Evolutionary conservation across 2,113 vertebrate species (phyloP).

Genomic region (Forbesichthys papilliferus): DNA sequence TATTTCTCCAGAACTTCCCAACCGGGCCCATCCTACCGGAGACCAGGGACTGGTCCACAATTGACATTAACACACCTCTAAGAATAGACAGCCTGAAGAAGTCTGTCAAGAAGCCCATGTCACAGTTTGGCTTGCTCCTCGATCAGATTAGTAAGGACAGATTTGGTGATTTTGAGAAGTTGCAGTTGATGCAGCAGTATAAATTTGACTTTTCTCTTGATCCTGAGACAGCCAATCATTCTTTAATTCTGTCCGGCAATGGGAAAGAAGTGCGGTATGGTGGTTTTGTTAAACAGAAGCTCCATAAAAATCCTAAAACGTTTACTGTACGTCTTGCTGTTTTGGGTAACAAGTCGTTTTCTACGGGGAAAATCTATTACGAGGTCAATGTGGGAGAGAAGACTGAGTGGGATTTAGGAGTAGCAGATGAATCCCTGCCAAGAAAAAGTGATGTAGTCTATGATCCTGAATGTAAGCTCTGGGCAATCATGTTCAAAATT

Average conservation of each 20-base stretch:
- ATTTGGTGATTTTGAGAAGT: neutral
- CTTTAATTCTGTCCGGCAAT: constrained; percentile 33
- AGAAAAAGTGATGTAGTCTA: neutral
- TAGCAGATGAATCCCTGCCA: constrained; percentile 32
- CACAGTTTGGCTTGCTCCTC: constrained; percentile 22
- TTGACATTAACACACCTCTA: constrained; percentile 5
- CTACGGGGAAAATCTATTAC: constrained; percentile 45
- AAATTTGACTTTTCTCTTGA: constrained; percentile 37
- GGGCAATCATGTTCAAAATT: constrained; percentile 47
- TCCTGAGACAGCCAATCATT: constrained; percentile 33
- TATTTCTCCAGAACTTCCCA: constrained; percentile 31
- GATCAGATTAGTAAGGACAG: constrained; percentile 16
- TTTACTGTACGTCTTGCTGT: constrained; percentile 36
- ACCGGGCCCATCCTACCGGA: neutral
- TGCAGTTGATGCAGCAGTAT: constrained; percentile 35
- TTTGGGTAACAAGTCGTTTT: constrained; percentile 37
- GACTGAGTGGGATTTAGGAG: constrained; percentile 55
- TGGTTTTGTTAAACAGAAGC: neutral
- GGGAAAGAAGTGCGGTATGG: constrained; percentile 39
- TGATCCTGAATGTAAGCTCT: constrained; percentile 23
- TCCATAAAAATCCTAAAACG: neutral
- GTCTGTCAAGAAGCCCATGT: neutral
- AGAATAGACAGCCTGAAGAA: neutral
- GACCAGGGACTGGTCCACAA: constrained; percentile 9
- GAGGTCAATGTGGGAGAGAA: constrained; percentile 55